Conservation (phyloP, 2,888 invertebrate genomes). For the Tachystola acroxantha region DNA sequence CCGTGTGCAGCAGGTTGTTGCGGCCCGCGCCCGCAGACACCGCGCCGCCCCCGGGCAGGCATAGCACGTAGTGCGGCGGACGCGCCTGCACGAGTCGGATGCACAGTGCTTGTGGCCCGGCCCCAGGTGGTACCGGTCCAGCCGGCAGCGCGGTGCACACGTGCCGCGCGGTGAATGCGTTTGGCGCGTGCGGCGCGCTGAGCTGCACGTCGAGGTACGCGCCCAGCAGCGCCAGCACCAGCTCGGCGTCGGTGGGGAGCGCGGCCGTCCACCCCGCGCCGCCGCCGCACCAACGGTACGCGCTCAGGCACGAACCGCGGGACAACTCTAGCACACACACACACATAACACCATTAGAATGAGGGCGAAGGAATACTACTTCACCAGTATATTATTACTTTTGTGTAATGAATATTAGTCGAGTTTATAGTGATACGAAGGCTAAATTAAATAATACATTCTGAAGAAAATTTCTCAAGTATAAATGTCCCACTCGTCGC, state of each 20-base stretch:
- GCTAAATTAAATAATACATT: no score
- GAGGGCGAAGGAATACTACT: no score
- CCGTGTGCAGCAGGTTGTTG: conserved; percentile 92
- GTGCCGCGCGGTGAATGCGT: not conserved
- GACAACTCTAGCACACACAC: conserved; percentile 78
- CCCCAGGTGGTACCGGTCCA: conserved; percentile 55
- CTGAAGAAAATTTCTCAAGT: no score
- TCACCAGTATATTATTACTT: no score
- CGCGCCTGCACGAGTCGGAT: conserved; percentile 73
- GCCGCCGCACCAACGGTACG: conserved; percentile 93
- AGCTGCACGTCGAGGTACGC: conserved; percentile 85
- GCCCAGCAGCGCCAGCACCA: conserved; percentile 78
- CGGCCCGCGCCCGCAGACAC: conserved; percentile 3
- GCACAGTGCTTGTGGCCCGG: conserved; percentile 38
- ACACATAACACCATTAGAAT: no score
- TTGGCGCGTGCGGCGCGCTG: conserved; percentile 59
- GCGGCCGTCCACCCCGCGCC: conserved; percentile 87
- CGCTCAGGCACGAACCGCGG: conserved; percentile 91
- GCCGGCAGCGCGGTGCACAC: no score
- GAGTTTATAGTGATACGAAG: no score
- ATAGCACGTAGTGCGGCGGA: conserved; percentile 87
- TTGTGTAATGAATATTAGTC: no score
- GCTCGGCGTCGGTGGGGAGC: conserved; percentile 91
- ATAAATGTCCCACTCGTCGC: no score
- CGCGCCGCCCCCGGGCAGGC: conserved; percentile 61